Base-by-base conservation (phyloP, 1,140 invertebrate genomes). In the Drosophila murphyi region DNA sequence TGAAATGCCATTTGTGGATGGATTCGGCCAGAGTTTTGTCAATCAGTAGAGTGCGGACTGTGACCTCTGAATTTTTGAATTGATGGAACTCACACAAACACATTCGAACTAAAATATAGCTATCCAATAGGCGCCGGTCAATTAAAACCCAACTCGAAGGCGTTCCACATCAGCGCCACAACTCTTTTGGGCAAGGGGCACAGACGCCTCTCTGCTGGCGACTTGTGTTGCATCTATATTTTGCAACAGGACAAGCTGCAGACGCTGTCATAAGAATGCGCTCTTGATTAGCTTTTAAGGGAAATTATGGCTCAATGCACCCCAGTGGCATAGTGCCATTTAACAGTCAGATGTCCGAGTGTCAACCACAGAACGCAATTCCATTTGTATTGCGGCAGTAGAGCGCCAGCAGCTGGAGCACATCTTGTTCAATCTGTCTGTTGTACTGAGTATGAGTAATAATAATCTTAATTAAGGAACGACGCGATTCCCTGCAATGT, bases 1-100 rank as follows among this genome's bases (percentile, higher is more conserved):
- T 50, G 51, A 82, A 78, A 69, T 31, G 68, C 60, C 65, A 79
- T 62, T 67, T 51, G 69, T 31, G 8, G 39, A 39, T 39, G 37
- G 6, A 7, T 39, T 8, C 45, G 68, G 59, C 59, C 39, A 50
- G 52, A 59, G 47, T 61, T 51, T 65, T 65, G 65, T 80, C 63
- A 79, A 65, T 67, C 73, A 76, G 48, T 60, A 71, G 54, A 59
- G 59, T 71, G 59, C 35, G 54, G 45, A 75, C 54, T 57, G 51
- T 56, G 72, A 74, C 65, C 72, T 57, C 51, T 65, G 35, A 55
- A 54, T 63, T 62, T 31, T 56, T 55, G 41, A 48, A 76, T 54
- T 20, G 20, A 37, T 48, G 41, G 28, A 68, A 59, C 50, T 55
- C 2, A 39, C 57, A 67, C 48, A 20, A 20, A 20, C 20, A 20